Base-by-base conservation (phyloP, 2,113 vertebrate species). In the Equus przewalskii region DNA sequence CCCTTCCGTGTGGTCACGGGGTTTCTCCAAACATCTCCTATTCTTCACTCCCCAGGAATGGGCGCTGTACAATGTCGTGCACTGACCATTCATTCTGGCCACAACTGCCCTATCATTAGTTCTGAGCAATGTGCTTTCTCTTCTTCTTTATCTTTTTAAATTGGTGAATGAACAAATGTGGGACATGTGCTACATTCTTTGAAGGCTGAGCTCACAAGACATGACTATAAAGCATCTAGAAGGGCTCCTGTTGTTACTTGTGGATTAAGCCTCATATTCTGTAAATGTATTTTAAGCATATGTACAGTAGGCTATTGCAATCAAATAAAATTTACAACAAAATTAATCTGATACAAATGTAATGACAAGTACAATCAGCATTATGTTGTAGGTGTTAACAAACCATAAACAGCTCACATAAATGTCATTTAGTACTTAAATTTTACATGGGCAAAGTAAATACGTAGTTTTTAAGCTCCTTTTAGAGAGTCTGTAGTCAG, bases 341-440 rank as follows among this genome's bases (percentile, higher is more conserved):
- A 96, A 84, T 56, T 79, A 93, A 97, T 86, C 93, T 89, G 94
- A 97, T 91, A 91, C 49, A 93, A 94, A 97, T 91, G 56, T 79
- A 96, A 95, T 85, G 94, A 91, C 88, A 95, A 93, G 79, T 65
- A 69, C 83, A 87, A 87, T 80, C 82, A 91, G 62, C 86, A 93
- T 95, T 83, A 41, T 49, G 78, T 58, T 95, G 33, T 91, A 41
- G 44, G n/a, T 95, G 81, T 80, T 95, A 83, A 93, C 60, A 97
- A 93, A 89, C 84, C 56, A 67, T 58, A 97, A 95, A 65, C 49
- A 65, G 60, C 36, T 91, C 91, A 91, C 76, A 91, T 92, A 94
- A 95, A 97, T 91, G 49, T 18, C 62, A 58, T 62, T 88, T 78
- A 85, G 92, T 95, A 82, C 49, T 86, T 90, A 89, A 83, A 86